Base-by-base conservation (phyloP, 2,797 vertebrate genomes). In the Cheirogaleus major region DNA sequence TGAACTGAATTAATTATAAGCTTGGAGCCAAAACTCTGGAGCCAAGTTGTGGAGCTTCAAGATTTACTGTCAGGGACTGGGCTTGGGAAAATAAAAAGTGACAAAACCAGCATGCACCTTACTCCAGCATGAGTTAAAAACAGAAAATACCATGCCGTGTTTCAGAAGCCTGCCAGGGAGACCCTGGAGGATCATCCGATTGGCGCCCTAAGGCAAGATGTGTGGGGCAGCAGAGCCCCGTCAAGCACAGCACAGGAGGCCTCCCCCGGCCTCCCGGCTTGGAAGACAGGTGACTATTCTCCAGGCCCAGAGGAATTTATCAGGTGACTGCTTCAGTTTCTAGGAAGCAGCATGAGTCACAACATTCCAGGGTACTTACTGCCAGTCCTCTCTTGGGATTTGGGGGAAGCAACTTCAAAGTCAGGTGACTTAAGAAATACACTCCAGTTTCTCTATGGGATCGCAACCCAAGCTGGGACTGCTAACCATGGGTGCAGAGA, bases 271-370 rank as follows among this genome's bases (percentile, higher is more conserved):
- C 81, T 94, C 67, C 5, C 18, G 73, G 73, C 69, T 96, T 20
- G 45, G 22, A 61, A 81, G 95, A 96, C 93, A 95, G 94, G 87
- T 63, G 85, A 95, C 96, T 30, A 32, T 95, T 95, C 88, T 91
- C 73, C 35, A 89, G 91, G 52, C 35, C 80, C 89, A 67, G 61
- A 81, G 89, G 78, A 92, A 96, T 81, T 59, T 27, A 73, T 80
- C 88, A 79, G 91, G 55, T 43, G 92, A 90, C 27, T 32, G 55
- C 84, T 76, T 79, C 38, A 3, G 20, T 92, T 86, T 90, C 22
- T 48, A 94, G 83, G 81, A 79, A 25, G 69, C 5, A 32, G 1
- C 23, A 72, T n/a, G 15, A 91, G 80, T 89, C 83, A 72, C 55
- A 63, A 35, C 94, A 95, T 83, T 73, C 85, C 93, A 95, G 79